Evolutionary conservation across 2,113 vertebrate species (phyloP), one percentile per base, ranked within the genome.

Genomic region (Psilopsiagon aymara): DNA sequence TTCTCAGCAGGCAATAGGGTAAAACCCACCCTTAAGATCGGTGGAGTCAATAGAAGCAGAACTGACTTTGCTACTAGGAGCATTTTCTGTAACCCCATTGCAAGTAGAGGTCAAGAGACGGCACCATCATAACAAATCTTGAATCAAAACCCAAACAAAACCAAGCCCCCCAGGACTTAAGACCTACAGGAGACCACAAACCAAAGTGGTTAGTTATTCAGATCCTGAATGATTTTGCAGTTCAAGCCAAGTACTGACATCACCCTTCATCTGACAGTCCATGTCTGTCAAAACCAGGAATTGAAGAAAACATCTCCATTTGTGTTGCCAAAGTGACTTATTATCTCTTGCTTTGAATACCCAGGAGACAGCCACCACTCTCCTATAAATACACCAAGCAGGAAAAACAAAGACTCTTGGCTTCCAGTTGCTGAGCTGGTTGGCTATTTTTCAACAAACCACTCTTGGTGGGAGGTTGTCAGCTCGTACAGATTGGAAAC

Each of bases 321-420:
- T 35, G 5, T 0, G 0, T n/a, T 20, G 33, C 39, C 59, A 46
- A 33, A 39, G 55, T 13, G 9, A 60, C 13, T 46, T 23, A 21
- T 0, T 27, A 1, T 35, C 57, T 47, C 64, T 24, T 12, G 70
- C 47, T 77, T 28, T 57, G 46, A 43, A 55, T 3, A 35, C 28
- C 35, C 29, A 24, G n/a, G 57, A 66, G 67, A 46, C 49, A 86
- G 55, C 20, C 67, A 44, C 52, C 39, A 17, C 69, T 10, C 27
- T 81, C 77, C 74, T 33, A 10, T 2, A 49, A 76, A 87, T 3
- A 44, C 17, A 13, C 13, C 7, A 9, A 14, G 28, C 60, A 60
- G 73, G 17, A 53, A 75, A 85, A 55, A 55, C 31, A 20, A 62
- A 17, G 16, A 2, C 5, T n/a, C 43, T 41, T 24, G 43, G 51